Evolutionary conservation across 2,113 vertebrate species (phyloP), one percentile per base, ranked within the genome.

Genomic region (Paedocypris sp.): DNA sequence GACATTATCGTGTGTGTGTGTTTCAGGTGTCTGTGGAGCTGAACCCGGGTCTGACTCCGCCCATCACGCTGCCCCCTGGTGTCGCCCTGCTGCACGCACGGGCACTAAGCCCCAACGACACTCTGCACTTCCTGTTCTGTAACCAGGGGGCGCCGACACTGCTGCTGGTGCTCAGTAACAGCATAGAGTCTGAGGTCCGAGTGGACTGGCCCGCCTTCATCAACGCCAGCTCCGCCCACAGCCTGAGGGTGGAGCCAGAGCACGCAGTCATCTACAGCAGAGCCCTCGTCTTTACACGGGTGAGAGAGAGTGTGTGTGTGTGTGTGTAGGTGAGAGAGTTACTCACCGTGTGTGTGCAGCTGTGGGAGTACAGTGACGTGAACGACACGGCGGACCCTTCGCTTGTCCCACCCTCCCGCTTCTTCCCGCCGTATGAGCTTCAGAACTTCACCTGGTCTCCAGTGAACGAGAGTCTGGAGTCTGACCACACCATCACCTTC

Each of bases 111-210:
- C 13, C 29, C 9, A 48, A 65, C 0, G 90, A 93, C 79, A 92
- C 88, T 0, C 79, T 98, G 67, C 94, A 98, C 79, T 91, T 83
- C 45, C 23, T 98, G 5, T 87, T 92, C 76, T 83, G 85, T 73
- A 90, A 81, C 75, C 75, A 79, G 2, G 91, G 90, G 8, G 87
- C 85, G 1, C 94, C 89, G 0, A 50, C 91, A 0, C 82, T 85
- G 56, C 79, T 98, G 26, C 58, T 97, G 1, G 77, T 95, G 26
- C 89, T 90, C 74, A 90, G 89, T 0, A 50, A 65, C 57, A 82
- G 77, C 3, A 16, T 66, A 1, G 42, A 38, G 36, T 93, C 92
- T 1, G 0, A 9, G 3, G 69, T 95, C 10, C 3, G 15, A 66
- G 66, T 98, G 61, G 72, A 94, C 80, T 97, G 94, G 94, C 50